Base-by-base conservation (phyloP, 2,113 vertebrate species). In the Brachyhypopomus gauderio region DNA sequence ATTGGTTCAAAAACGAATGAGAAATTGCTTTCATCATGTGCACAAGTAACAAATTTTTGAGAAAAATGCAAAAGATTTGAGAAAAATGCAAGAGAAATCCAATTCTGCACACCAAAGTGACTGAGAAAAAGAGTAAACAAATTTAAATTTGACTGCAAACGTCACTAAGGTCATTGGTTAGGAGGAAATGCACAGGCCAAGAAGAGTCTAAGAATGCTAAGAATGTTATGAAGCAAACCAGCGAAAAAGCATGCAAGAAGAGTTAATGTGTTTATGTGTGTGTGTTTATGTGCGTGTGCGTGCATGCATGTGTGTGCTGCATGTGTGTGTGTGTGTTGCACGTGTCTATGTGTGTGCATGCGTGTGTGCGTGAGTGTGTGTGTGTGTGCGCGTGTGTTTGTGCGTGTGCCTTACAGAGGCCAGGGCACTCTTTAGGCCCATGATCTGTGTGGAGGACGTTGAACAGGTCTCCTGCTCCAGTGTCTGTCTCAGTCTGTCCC, bases 391-490 rank as follows among this genome's bases (percentile, higher is more conserved):
- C 59, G 27, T 52, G 41, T 63, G 58, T 74, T 48, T 60, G 73
- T 27, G 60, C 22, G 2, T n/a, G 5, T 14, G 25, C 9, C 95
- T 94, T 95, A 99, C 98, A 4, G 94, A 92, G 60, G 96, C 87
- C 87, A 98, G 92, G 12, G 97, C 90, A 20, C 94, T 97, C 94
- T 98, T 99, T 91, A 99, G 89, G 59, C 95, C 95, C 76, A 95
- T 82, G 77, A 96, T 94, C 91, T 98, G 97, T 23, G 95, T 92
- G 4, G 96, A 95, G 12, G 96, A 94, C 8, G 96, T 91, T 16
- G 92, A 90, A 45, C 91, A 91, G 12, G 91, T 80, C 79, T 98
- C 96, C 0, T 95, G 93, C 67, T 98, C 97, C 89, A 95, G 79
- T 86, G 95, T 91, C 74, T 96, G 96, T 87, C 92, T 96, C 90